Base-by-base conservation (phyloP, 1,140 invertebrate species). In the Alviniconcha marisindica region DNA sequence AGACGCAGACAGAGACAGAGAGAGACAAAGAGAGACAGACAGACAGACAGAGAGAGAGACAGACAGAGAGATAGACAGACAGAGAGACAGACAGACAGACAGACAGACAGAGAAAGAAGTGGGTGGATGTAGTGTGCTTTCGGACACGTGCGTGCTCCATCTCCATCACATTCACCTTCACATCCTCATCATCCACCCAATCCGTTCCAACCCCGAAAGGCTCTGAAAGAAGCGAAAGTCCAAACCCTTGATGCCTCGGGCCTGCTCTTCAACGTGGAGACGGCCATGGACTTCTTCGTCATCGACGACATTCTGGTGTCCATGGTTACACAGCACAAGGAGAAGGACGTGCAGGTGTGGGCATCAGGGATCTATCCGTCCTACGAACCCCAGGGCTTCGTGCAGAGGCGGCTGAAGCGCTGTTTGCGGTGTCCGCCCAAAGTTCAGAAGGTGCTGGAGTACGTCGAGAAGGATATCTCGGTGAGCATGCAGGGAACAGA, bases 341-440 rank as follows among this genome's bases (percentile, higher is more conserved):
- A 38, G 31, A 4, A 28, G 31, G 69, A 73, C 69, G 36, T 73
- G 4, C 33, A 36, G 5, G 28, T 73, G n/a, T 73, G 69, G 69
- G 4, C 31, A 28, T 73, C 69, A 15, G 69, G 69, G 21, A 1
- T 73, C 28, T 24, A 14, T 2, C 69, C 69, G 28, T 0, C 10
- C 69, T 18, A 73, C 42, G 21, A 73, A 10, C 69, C 28, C 1
- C 5, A 73, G 28, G 33, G 69, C 0, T 73, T 73, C 36, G 33
- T 73, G 31, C 1, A 4, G 69, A 73, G 38, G 69, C n/a, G 38
- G 69, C 28, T 73, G 69, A 73, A 28, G 0, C 69, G 14, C 69
- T 73, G 69, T 38, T 18, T 73, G 33, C 28, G 69, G 0, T 73
- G 69, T 40, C 69, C 69, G 18, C 69, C 69, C 33, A 38, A 73